Evolutionary conservation across 2,113 vertebrate genomes (phyloP), one percentile per base, ranked within the genome.

Genomic region (Forbesichthys papilliferus): DNA sequence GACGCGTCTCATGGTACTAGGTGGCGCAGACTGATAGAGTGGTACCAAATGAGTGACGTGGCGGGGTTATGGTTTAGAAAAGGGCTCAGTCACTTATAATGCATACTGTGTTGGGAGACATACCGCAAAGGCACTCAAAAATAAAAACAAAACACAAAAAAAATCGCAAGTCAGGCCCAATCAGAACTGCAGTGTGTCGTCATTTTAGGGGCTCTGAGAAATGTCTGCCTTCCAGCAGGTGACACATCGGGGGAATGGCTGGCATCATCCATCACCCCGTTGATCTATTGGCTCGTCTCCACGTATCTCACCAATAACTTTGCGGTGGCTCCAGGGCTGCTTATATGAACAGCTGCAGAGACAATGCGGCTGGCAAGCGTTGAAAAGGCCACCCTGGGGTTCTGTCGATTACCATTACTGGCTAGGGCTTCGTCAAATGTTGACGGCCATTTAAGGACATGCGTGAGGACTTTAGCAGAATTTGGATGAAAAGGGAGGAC

Each of bases 181-280:
- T 86, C 85, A 87, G 83, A 84, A 87, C 66, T 76, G 42, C 57
- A 81, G 75, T 75, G 76, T 71, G 73, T 79, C 76, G 67, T 84
- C 75, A 77, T 79, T 58, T 87, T 66, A 81, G 74, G 69, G 64
- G 84, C 68, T 13, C 74, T 74, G 64, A 73, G 77, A 61, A 53
- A 53, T 57, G 60, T 20, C 49, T 69, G 55, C 10, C 16, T 20
- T 72, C 56, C 66, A 42, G 67, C 63, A 69, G 74, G 7, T 66
- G 59, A 53, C 65, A 61, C 48, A 51, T 27, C 34, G 9, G n/a
- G 64, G 77, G 74, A 75, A 13, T 18, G 65, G 51, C 54, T 33
- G 46, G 79, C 77, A 78, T 84, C 61, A 74, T 74, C 86, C 79
- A 77, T 86, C 81, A 87, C 64, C 54, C 65, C 36, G 33, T 56